phyloP scores from a whole-genome alignment of 2,888 invertebrate species.

The Itoplectis maculator region DNA sequence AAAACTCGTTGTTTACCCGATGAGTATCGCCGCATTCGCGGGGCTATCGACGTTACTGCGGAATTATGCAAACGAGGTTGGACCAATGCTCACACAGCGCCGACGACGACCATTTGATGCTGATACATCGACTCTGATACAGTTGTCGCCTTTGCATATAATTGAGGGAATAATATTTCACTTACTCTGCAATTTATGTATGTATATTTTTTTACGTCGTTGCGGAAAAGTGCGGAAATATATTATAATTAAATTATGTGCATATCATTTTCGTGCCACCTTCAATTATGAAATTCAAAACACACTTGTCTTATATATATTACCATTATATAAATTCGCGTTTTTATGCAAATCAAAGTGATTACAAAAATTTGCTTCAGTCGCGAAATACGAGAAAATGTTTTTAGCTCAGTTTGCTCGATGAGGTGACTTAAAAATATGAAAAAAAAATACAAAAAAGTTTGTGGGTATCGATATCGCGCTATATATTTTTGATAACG shows the following conservation, averaged over 20 bases:
- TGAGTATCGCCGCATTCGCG: constrained; percentile 2
- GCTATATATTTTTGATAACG: neutral
- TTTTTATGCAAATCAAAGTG: neutral
- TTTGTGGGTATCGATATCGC: constrained; percentile 9
- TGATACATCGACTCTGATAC: constrained; percentile 16
- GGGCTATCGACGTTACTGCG: constrained; percentile 29
- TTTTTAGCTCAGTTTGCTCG: neutral
- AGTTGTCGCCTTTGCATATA: constrained; percentile 15
- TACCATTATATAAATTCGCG: no score
- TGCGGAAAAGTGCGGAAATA: constrained; percentile 38
- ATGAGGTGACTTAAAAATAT: neutral
- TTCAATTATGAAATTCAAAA: neutral
- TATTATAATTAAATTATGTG: constrained; percentile 41
- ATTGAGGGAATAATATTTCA: constrained; percentile 32
- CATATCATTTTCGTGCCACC: constrained; percentile 20
- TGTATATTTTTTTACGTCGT: constrained; percentile 2
- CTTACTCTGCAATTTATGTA: constrained; percentile 29
- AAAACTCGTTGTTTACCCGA: constrained; percentile 14
- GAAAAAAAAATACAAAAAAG: neutral
- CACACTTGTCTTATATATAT: no score
- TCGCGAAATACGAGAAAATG: neutral
- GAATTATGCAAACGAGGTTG: constrained; percentile 51
- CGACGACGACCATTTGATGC: constrained; percentile 2
- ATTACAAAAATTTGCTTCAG: neutral
- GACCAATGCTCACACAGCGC: neutral